Evolutionary conservation across 2,113 vertebrate species (phyloP), one percentile per base, ranked within the genome.

Genomic region (Bombycilla garrulus): DNA sequence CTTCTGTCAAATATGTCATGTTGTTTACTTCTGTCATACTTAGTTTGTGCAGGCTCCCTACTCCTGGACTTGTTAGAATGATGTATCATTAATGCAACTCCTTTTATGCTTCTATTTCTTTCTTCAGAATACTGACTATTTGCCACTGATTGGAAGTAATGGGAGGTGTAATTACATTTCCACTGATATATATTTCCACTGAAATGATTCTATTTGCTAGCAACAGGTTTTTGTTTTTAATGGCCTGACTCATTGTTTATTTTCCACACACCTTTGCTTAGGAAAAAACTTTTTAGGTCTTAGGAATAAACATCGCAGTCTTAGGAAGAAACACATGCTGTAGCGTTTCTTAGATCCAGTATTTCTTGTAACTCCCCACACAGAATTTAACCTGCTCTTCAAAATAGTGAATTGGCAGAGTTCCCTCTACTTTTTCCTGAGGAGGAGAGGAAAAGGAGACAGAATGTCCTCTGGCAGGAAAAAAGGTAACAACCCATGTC

Each of bases 31-130:
- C 17, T 76, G 40, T 38, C 16, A 33, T 12, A 65, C 25, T 23
- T 73, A 42, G 0, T 0, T 12, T 42, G 13, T 15, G 9, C 23
- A 42, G 25, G 3, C 2, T 79, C 20, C 22, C 33, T 4, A 2
- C 12, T 61, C 31, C 51, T 3, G 3, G 24, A 62, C 45, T 53
- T 73, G 8, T 53, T 82, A 71, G 12, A 47, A 62, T 70, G 51
- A 7, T n/a, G 12, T 29, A 9, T 36, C 17, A 61, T 29, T 61
- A 53, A 47, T 12, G 11, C 18, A 81, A n/a, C 6, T 24, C 9
- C 50, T 87, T 73, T 78, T 21, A 23, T 51, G 15, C 12, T 72
- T 76, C 29, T 51, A 1, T 72, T 76, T 28, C 6, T 26, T 64
- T 82, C n/a, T 51, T 85, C 20, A 62, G 47, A 45, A 24, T 56